phyloP scores from a whole-genome alignment of 1,140 invertebrate genomes.

The Hyposmocoma kahamanoa region DNA sequence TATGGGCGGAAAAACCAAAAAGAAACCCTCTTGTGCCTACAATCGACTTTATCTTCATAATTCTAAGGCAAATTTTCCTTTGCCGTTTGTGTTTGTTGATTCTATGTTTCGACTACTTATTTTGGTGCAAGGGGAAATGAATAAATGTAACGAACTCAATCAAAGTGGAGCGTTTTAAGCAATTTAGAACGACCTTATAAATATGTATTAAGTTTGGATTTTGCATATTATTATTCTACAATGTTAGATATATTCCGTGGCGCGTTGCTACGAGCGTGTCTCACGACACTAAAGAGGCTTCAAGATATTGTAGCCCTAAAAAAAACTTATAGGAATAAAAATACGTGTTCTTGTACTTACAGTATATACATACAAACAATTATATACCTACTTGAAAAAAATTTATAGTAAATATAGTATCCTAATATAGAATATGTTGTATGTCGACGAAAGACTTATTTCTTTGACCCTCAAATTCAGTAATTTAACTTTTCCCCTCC shows the following conservation, averaged over 20 bases:
- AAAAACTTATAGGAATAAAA: too few species aligned
- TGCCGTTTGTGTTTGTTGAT: constrained; percentile 3
- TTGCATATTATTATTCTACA: background rate
- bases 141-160: constrained; percentile 34
- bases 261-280: too few species aligned
- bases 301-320: too few species aligned
- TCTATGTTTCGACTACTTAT: constrained; percentile 9
- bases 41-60: constrained; percentile 10
- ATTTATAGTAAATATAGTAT: too few species aligned
- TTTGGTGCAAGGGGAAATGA: constrained; percentile 35
- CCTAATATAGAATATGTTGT: too few species aligned
- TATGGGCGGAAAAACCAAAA: constrained; percentile 28
- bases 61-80: constrained; percentile 18
- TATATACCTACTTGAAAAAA: too few species aligned
- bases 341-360: too few species aligned
- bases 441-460: constrained; percentile 64
- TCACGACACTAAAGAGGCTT: too few species aligned
- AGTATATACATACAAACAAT: too few species aligned
- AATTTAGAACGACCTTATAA: constrained; percentile 10
- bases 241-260: too few species aligned
- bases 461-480: constrained; percentile 72
- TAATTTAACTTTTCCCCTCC: constrained; percentile 74
- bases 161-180: constrained; percentile 19
- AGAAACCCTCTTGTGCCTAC: constrained; percentile 9
- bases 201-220: constrained; percentile 3